Percentiles rank a stretch among this genome's conserved stretches.
phyloP scores from a whole-genome alignment of 2,797 vertebrate species.

The Tolypeutes matacus region DNA sequence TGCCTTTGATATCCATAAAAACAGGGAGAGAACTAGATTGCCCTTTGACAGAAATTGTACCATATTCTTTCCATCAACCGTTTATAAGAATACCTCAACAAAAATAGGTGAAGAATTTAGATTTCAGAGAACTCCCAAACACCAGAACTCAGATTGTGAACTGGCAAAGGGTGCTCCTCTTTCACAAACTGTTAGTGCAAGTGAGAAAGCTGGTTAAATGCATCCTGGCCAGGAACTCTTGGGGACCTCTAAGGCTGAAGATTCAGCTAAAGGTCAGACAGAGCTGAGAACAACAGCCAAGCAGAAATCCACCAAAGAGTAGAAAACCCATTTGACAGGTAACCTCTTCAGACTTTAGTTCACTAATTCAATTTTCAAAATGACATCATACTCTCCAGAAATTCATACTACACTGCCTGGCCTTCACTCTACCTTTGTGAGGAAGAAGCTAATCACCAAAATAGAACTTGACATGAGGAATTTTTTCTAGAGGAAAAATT shows the following conservation, averaged over 20 bases:
- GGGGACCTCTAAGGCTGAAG: background rate
- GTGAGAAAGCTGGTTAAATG: background rate
- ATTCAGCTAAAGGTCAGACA: background rate
- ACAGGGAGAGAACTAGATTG: background rate
- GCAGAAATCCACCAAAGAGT: background rate
- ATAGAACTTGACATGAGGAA: background rate
- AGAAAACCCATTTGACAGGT: background rate
- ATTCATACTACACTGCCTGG: background rate
- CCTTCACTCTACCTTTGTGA: background rate
- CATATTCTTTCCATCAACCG: background rate
- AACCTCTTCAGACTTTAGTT: slow-evolving; percentile 14
- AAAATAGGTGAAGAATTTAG: background rate
- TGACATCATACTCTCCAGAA: background rate
- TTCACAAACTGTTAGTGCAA: background rate
- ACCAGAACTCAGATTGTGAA: background rate
- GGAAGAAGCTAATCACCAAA: background rate
- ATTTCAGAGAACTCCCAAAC: background rate
- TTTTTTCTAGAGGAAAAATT: background rate
- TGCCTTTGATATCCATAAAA: background rate
- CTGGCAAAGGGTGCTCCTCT: background rate
- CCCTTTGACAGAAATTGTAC: slow-evolving; percentile 14
- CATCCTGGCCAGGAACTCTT: background rate
- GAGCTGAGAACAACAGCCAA: background rate
- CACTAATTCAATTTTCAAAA: slow-evolving; percentile 11
- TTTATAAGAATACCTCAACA: background rate